Evolutionary conservation across 2,888 invertebrate species (phyloP), one percentile per base, ranked within the genome.

Genomic region (Drosophila siamana): DNA sequence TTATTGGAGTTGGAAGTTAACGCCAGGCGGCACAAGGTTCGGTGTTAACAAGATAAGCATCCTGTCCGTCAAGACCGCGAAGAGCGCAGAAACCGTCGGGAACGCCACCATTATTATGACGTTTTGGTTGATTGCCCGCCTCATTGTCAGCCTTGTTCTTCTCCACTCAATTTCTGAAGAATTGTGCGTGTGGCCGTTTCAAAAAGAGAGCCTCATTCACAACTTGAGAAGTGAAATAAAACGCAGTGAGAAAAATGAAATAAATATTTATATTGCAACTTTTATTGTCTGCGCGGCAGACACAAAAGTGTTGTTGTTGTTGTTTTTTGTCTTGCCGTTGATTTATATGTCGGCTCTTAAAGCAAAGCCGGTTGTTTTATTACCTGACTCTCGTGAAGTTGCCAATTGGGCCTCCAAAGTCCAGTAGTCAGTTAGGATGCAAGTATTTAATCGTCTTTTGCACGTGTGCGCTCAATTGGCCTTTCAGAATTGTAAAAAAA

Each of bases 61-160:
- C 79, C 83, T 89, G 78, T 64, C 52, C 41, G 57, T 4, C 6
- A 22, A 33, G 51, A 22, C 62, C 43, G 61, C 28, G 8, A 7
- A 19, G 28, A 69, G n/a, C n/a, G n/a, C n/a, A 50, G 55, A 24
- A 61, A 26, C 61, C 61, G 65, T 38, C 55, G 52, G 72, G 65
- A 68, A 88, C 90, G 90, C 89, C 90, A 89, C 88, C 89, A 89
- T 90, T 89, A 88, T 88, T 86, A 87, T 89, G 88, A 88, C 89
- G 90, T 89, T 88, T 84, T 74, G 78, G 69, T 86, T 84, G 86
- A 86, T 88, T 84, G 80, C 66, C 71, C 69, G 75, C 52, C 62
- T 70, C 67, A 67, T 69, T 66, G 68, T 46, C 60, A 61, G 71
- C 62, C 76, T 51, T 78, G 80, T 83, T 74, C 54, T 28, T 52